A percentile compares a stretch with the other conserved stretches of the same genome.
Conservation (phyloP, 35 echinoderm and acorn worm genomes). For the Apostichopus californicus region DNA sequence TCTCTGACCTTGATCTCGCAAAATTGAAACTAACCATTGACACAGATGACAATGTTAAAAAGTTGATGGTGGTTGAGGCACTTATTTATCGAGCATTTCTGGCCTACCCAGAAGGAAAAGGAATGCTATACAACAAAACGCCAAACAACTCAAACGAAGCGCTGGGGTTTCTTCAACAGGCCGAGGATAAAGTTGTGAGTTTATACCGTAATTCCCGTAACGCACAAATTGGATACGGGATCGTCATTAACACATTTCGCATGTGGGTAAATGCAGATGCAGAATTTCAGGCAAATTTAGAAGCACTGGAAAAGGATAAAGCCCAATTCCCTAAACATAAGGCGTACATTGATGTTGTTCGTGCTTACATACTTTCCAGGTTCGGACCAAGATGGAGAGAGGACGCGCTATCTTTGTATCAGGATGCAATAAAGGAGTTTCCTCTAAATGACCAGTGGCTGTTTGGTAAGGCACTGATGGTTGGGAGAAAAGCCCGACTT, state of each 20-base stretch:
- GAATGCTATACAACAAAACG: not conserved
- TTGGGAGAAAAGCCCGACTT: constrained; percentile 14
- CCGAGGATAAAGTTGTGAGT: not conserved
- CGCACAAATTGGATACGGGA: constrained; percentile 16
- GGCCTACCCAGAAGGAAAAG: not conserved
- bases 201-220: not conserved
- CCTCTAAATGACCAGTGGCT: not conserved
- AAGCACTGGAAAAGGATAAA: not conserved
- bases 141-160: not conserved
- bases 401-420: not conserved
- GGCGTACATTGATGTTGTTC: not conserved
- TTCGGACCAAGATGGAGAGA: not conserved
- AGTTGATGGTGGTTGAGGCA: not conserved
- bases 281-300: not conserved
- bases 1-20: not conserved
- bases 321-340: not conserved
- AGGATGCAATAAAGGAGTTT: not conserved
- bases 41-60: not conserved
- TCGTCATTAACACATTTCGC: constrained; percentile 3
- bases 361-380: constrained; percentile 32
- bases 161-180: not conserved
- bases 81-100: constrained; percentile 30
- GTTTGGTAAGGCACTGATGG: constrained; percentile 10
- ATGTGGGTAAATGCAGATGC: not conserved
- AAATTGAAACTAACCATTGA: constrained; percentile 4